These are phyloP conservation scores for Drosophila littoralis DNA, from an alignment of 1,140 invertebrate species.

Conservation along the genomic window DNA sequence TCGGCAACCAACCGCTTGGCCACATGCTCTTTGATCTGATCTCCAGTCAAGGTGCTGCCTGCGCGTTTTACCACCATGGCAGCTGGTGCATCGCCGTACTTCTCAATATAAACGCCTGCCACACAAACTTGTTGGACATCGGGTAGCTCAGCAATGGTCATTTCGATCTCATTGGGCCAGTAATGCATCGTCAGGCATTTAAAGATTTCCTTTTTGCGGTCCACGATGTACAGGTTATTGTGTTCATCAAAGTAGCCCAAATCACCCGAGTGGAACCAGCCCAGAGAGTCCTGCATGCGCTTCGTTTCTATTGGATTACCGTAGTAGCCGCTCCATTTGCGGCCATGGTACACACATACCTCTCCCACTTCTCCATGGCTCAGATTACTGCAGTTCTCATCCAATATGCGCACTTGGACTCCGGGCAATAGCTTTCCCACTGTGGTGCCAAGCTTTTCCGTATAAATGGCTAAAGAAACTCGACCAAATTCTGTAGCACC, in stretches of 20 bases:
- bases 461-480: conserved; percentile 27
- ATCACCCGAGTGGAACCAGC: conserved; percentile 90
- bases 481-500: conserved; percentile 51
- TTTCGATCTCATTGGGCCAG: conserved; percentile 48
- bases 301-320: conserved; percentile 86
- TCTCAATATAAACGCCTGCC: conserved; percentile 29
- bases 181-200: conserved; percentile 86
- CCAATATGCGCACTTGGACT: conserved; percentile 71
- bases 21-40: conserved; percentile 54
- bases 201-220: conserved; percentile 90
- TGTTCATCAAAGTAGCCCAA: conserved; percentile 88
- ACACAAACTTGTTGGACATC: conserved; percentile 48
- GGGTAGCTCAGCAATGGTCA: conserved; percentile 13
- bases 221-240: conserved; percentile 87
- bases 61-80: conserved; percentile 32
- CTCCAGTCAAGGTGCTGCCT: conserved; percentile 23
- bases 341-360: conserved; percentile 70
- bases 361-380: conserved; percentile 79
- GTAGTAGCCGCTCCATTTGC: conserved; percentile 81
- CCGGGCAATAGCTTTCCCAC: conserved; percentile 48
- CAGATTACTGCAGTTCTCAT: conserved; percentile 56
- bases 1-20: conserved; percentile 66
- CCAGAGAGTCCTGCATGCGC: conserved; percentile 86
- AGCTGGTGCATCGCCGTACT: conserved; percentile 33
- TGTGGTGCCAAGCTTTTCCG: conserved; percentile 26